These are phyloP conservation scores for Pelodiscus sinensis DNA, from an alignment of 2,113 vertebrate genomes.

Conservation along the genomic window DNA sequence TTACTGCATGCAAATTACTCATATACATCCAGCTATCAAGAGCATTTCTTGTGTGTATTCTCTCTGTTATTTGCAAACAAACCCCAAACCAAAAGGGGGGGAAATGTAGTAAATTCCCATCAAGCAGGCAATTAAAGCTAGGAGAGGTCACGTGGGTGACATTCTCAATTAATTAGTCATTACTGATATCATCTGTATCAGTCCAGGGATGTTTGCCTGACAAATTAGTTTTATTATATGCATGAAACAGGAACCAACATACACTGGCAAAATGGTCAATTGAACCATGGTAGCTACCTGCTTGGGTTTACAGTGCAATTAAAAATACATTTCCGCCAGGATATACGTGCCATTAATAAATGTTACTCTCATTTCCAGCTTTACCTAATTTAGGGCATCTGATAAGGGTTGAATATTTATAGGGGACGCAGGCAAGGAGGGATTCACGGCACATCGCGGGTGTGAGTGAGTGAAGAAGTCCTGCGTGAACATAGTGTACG, in stretches of 20 bases:
- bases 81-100: slow-evolving; percentile 13
- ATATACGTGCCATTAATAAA: slow-evolving; percentile 52
- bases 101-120: slow-evolving; percentile 50
- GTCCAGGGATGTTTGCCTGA: slow-evolving; percentile 64
- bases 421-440: not conserved
- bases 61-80: not conserved
- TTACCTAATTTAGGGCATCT: slow-evolving; percentile 57
- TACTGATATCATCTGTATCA: not conserved
- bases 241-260: slow-evolving; percentile 27
- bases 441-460: not conserved
- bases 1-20: not conserved
- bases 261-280: slow-evolving; percentile 39
- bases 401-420: slow-evolving; percentile 71
- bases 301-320: slow-evolving; percentile 32
- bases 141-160: slow-evolving; percentile 30
- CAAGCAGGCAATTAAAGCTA: slow-evolving; percentile 54
- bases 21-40: not conserved
- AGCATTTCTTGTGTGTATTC: not conserved
- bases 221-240: slow-evolving; percentile 37
- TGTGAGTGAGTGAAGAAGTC: not conserved
- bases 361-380: slow-evolving; percentile 36
- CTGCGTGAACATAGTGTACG: rapidly evolving
- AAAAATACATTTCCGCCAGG: slow-evolving; percentile 49
- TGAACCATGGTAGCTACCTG: not conserved
- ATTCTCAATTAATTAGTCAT: not conserved